A percentile compares a stretch with the other conserved stretches of the same genome.
Conservation (phyloP, 1,140 invertebrate genomes). For the Megalonaias nervosa region DNA sequence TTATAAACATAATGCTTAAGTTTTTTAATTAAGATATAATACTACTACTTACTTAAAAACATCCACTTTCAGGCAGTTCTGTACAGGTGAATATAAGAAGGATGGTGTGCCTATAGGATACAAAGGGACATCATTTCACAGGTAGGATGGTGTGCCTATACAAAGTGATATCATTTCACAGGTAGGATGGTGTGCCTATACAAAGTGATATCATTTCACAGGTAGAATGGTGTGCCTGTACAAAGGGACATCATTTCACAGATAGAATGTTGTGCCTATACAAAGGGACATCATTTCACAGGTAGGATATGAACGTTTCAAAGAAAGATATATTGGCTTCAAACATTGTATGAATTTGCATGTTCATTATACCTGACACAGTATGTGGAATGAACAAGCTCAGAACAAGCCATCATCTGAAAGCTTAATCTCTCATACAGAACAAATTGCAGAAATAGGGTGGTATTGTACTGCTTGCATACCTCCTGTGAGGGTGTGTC, state of each 20-base stretch:
- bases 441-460: too few relatives aligned
- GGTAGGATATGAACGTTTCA: too few relatives aligned
- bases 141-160: slow-evolving; percentile 44
- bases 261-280: slow-evolving; percentile 41
- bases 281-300: too few relatives aligned
- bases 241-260: slow-evolving; percentile 82
- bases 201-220: slow-evolving; percentile 82
- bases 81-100: slow-evolving; percentile 91
- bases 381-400: too few relatives aligned
- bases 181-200: slow-evolving; percentile 42
- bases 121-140: slow-evolving; percentile 96
- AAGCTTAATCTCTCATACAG: too few relatives aligned
- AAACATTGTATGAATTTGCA: too few relatives aligned
- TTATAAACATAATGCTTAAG: background rate
- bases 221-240: slow-evolving; percentile 42
- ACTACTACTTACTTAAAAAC: slow-evolving; percentile 4
- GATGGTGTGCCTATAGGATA: slow-evolving; percentile 98
- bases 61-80: slow-evolving; percentile 84
- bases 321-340: too few relatives aligned
- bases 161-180: slow-evolving; percentile 82
- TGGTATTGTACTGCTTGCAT: too few relatives aligned
- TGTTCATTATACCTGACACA: too few relatives aligned
- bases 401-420: too few relatives aligned
- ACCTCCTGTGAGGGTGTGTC: too few relatives aligned
- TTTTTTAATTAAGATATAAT: background rate